Percentiles rank a stretch among this genome's conserved stretches.
phyloP scores from a whole-genome alignment of 2,797 vertebrate species.

The Cynopterus sphinx region DNA sequence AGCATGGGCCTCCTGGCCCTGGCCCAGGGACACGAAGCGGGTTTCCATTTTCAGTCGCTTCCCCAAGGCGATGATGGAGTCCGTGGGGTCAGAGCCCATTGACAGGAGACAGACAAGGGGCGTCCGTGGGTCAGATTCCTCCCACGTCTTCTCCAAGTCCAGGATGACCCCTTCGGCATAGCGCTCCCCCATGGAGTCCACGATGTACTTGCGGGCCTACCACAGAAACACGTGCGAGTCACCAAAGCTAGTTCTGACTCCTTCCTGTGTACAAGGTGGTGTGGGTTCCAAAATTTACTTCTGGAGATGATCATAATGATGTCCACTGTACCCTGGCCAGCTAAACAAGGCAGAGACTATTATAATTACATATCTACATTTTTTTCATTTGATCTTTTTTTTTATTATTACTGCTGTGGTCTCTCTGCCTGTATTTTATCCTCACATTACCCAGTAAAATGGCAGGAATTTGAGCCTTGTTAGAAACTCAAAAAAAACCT shows the following conservation, averaged over 20 bases:
- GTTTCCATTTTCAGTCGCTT: conserved; percentile 94
- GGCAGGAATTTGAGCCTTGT: neutral
- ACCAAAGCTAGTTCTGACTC: neutral
- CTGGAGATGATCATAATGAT: neutral
- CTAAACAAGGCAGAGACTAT: neutral
- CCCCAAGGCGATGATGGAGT: conserved; percentile 95
- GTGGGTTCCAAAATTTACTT: neutral
- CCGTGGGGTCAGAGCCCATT: conserved; percentile 97
- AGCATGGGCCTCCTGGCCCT: conserved; percentile 95
- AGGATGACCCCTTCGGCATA: conserved; percentile 93
- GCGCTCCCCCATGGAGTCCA: conserved; percentile 92
- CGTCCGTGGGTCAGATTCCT: conserved; percentile 93
- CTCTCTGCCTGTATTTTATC: neutral
- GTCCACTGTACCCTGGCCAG: neutral
- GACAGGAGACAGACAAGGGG: conserved; percentile 97
- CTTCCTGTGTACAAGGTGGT: neutral
- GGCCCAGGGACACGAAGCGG: conserved; percentile 95
- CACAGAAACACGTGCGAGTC: conserved; percentile 52
- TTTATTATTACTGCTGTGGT: neutral
- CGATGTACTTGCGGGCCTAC: conserved; percentile 96
- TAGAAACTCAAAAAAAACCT: neutral
- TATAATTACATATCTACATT: neutral
- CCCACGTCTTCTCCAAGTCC: conserved; percentile 95
- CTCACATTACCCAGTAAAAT: neutral
- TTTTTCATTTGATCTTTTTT: neutral